Conservation (phyloP, 2,113 vertebrate species). For the Vidua macroura region DNA sequence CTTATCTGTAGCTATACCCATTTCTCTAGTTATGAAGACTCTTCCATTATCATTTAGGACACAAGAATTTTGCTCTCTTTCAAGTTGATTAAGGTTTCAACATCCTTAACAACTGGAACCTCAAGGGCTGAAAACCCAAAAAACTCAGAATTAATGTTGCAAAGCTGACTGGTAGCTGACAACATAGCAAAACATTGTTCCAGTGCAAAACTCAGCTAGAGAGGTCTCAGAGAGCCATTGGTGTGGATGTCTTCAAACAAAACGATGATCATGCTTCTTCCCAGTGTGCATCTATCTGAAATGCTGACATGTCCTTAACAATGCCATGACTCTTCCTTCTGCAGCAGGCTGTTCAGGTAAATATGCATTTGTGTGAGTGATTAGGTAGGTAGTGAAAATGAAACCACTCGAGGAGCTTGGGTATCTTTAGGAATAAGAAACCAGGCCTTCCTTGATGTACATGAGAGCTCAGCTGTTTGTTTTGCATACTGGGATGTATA, state of each 20-base stretch:
- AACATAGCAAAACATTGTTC: rapidly evolving
- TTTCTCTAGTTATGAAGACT: background rate
- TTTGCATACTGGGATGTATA: background rate
- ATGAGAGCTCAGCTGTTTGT: background rate
- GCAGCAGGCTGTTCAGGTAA: background rate
- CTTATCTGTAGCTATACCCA: background rate
- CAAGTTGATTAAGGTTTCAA: background rate
- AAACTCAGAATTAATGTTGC: background rate
- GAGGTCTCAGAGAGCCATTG: rapidly evolving
- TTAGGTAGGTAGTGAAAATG: background rate
- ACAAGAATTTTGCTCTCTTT: background rate
- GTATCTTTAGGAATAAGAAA: background rate
- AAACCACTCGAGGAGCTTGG: background rate
- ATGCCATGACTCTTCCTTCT: background rate
- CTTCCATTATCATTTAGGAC: background rate
- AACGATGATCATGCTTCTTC: rapidly evolving
- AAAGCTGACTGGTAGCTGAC: background rate
- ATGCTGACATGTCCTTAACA: background rate
- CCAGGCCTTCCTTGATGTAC: background rate
- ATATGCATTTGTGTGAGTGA: background rate
- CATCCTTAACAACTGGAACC: background rate
- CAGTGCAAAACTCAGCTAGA: background rate
- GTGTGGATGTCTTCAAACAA: background rate
- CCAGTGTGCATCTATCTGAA: background rate
- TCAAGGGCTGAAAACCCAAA: background rate